phyloP scores from a whole-genome alignment of 2,888 invertebrate genomes.

The Philaethria dido region DNA sequence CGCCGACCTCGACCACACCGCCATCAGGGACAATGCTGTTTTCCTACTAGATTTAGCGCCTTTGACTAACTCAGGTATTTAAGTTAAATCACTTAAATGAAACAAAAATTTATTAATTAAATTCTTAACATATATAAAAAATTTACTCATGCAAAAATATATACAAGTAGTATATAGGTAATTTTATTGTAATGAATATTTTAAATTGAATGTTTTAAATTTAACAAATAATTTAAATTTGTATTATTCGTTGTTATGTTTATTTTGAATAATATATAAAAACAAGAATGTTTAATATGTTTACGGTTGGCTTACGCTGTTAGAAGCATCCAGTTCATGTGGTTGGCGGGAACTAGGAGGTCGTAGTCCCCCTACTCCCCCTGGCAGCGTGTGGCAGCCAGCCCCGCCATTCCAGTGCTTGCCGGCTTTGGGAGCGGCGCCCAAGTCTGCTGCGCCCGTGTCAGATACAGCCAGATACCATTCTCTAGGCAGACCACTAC shows the following conservation, averaged over 20 bases:
- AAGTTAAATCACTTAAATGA: background rate
- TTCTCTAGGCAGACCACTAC: conserved; percentile 68
- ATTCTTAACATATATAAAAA: no score
- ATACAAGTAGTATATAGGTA: no score
- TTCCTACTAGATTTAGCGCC: conserved; percentile 96
- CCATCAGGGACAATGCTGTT: conserved; percentile 96
- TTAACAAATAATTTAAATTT: no score
- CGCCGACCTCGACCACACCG: conserved; percentile 79
- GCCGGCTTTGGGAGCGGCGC: conserved; percentile 67
- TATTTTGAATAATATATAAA: no score
- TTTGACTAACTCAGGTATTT: conserved; percentile 80
- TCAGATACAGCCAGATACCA: conserved; percentile 65
- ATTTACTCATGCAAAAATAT: no score
- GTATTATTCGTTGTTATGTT: no score
- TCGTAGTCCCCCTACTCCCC: conserved; percentile 68
- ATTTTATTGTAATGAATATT: no score
- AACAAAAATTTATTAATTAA: no score
- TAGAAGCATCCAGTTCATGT: conserved; percentile 60
- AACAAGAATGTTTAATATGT: no score
- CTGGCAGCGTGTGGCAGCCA: conserved; percentile 75
- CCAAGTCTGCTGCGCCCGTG: conserved; percentile 74
- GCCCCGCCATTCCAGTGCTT: conserved; percentile 77
- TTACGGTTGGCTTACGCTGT: background rate
- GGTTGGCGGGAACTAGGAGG: conserved; percentile 56
- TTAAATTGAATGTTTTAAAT: no score